Conservation (phyloP, 2,888 invertebrate genomes). For the Drosophila stalkeri region DNA sequence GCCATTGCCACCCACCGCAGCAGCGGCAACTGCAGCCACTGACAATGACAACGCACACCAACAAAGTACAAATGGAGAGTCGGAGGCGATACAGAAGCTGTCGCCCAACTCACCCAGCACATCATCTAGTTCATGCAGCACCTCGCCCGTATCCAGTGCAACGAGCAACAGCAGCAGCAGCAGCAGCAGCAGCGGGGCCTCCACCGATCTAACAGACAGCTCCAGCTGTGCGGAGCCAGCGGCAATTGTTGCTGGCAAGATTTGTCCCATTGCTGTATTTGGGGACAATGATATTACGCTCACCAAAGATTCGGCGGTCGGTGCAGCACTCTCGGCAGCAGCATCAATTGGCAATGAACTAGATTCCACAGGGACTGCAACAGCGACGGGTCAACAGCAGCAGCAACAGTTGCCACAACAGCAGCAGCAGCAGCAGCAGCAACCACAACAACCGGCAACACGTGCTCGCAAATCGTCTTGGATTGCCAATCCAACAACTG, state of each 20-base stretch:
- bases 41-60: constrained; percentile 33
- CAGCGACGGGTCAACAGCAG: constrained; percentile 3
- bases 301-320: constrained; percentile 76
- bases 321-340: constrained; percentile 59
- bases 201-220: constrained; percentile 30
- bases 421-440: neutral
- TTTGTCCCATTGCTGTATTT: constrained; percentile 80
- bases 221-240: constrained; percentile 9
- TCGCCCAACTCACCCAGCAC: constrained; percentile 53
- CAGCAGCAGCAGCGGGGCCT: constrained; percentile 42
- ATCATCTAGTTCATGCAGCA: constrained; percentile 63
- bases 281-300: constrained; percentile 82
- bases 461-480: constrained; percentile 88
- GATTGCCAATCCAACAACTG: constrained; percentile 88
- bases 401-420: constrained; percentile 4
- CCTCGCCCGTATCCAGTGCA: constrained; percentile 62
- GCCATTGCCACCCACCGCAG: constrained; percentile 37
- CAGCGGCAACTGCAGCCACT: neutral
- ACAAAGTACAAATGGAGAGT: constrained; percentile 42
- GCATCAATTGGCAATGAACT: constrained; percentile 22
- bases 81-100: constrained; percentile 30
- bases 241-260: constrained; percentile 33
- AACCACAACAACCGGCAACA: constrained; percentile 23
- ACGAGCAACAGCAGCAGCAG: constrained; percentile 50
- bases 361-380: constrained; percentile 3